Conservation (phyloP, 1,140 invertebrate genomes). For the Drosophila ogumai region DNA sequence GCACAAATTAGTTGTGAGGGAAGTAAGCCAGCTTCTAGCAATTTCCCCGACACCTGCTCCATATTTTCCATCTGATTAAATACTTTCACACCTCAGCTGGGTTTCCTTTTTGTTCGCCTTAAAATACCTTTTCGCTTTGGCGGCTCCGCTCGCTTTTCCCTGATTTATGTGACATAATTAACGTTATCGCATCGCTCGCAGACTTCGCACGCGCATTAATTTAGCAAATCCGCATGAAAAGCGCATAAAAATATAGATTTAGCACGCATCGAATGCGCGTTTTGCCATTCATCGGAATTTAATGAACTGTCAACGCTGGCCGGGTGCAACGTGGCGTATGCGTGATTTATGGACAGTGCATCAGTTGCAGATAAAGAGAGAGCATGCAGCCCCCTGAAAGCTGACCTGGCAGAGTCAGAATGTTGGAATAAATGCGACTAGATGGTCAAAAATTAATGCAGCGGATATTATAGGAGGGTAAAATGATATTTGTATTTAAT, state of each 20-base stretch:
- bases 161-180: constrained; percentile 75
- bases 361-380: constrained; percentile 20
- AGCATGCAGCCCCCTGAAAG: neutral
- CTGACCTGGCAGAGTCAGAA: constrained; percentile 11
- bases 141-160: neutral
- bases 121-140: neutral
- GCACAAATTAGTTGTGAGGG: neutral
- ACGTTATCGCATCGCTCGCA: constrained; percentile 56
- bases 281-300: constrained; percentile 67
- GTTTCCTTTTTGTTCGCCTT: constrained; percentile 13
- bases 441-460: constrained; percentile 8
- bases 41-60: neutral
- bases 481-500: neutral
- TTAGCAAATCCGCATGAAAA: constrained; percentile 54
- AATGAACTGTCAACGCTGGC: constrained; percentile 71
- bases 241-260: constrained; percentile 40
- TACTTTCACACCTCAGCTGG: constrained; percentile 5
- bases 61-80: constrained; percentile 20
- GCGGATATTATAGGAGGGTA: neutral
- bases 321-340: constrained; percentile 66
- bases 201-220: constrained; percentile 60
- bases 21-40: neutral
- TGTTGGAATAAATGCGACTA: neutral
- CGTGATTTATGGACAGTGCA: constrained; percentile 66
- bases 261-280: constrained; percentile 35